These are phyloP conservation scores for Micromussa lordhowensis DNA, from an alignment of 92 coral and sea anemone species.

Conservation along the genomic window DNA sequence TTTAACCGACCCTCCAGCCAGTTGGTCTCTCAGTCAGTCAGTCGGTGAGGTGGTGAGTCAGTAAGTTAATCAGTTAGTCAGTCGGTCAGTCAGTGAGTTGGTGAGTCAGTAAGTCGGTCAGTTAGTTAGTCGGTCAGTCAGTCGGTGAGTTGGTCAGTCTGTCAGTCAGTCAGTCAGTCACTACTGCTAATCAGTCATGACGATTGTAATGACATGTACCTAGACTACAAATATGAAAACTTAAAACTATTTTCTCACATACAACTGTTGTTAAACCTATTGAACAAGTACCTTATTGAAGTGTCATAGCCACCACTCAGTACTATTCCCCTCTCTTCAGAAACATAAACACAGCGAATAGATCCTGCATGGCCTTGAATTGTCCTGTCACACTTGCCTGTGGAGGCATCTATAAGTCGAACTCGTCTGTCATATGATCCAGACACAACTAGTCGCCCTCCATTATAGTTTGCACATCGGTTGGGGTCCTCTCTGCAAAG, in stretches of 20 bases:
- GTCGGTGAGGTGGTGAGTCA: background rate
- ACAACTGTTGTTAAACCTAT: too few species aligned
- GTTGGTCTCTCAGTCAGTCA: background rate
- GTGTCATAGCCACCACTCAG: constrained; percentile 96
- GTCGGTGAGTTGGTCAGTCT: background rate
- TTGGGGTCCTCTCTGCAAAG: constrained; percentile 81
- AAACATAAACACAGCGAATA: constrained; percentile 82
- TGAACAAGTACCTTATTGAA: constrained; percentile 74
- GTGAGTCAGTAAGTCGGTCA: background rate
- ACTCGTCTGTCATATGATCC: constrained; percentile 95
- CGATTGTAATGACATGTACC: background rate
- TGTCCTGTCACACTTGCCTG: constrained; percentile 84
- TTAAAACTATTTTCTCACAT: too few species aligned
- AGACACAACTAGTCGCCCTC: constrained; percentile 87
- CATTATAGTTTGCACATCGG: constrained; percentile 84
- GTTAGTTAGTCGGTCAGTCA: background rate
- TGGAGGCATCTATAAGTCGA: constrained; percentile 77
- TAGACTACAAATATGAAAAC: background rate
- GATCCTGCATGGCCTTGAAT: constrained; percentile 99
- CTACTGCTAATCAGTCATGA: background rate
- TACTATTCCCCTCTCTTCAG: constrained; percentile 85
- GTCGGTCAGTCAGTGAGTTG: background rate
- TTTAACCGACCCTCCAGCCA: background rate
- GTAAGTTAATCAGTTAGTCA: background rate
- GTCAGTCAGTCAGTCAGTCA: background rate